Conservation (phyloP, 1,140 invertebrate species). For the Diachasma alloeum region DNA sequence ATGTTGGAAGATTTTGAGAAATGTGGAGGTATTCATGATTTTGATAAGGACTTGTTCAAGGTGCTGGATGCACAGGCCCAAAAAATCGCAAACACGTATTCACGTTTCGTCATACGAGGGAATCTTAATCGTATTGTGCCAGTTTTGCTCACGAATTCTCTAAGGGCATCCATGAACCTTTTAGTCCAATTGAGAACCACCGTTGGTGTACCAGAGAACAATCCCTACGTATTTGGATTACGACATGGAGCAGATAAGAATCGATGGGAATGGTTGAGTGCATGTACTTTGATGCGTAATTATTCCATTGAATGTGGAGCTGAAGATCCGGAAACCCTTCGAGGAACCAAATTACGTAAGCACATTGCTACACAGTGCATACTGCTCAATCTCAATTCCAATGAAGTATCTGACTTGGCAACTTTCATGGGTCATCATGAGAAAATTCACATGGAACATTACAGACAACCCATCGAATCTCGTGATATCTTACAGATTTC, state of each 20-base stretch:
- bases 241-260: neutral
- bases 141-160: neutral
- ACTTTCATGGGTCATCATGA: conserved; percentile 13
- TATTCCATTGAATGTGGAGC: conserved; percentile 8
- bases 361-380: conserved; percentile 23
- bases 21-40: neutral
- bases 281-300: neutral
- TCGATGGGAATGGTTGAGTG: neutral
- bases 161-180: neutral
- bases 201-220: neutral
- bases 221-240: conserved; percentile 4
- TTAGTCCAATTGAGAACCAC: neutral
- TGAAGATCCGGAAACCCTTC: neutral
- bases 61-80: neutral
- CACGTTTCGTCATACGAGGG: conserved; percentile 19
- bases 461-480: conserved; percentile 20
- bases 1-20: conserved; percentile 18
- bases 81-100: conserved; percentile 13
- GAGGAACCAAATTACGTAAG: conserved; percentile 17
- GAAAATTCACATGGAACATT: conserved; percentile 29
- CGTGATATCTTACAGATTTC: neutral
- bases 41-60: neutral
- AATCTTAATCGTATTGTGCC: conserved; percentile 28
- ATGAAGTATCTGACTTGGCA: conserved; percentile 5
- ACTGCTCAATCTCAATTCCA: neutral